These are phyloP conservation scores for Odontamblyopus rebecca DNA, from an alignment of 2,797 vertebrate genomes.

Conservation along the genomic window DNA sequence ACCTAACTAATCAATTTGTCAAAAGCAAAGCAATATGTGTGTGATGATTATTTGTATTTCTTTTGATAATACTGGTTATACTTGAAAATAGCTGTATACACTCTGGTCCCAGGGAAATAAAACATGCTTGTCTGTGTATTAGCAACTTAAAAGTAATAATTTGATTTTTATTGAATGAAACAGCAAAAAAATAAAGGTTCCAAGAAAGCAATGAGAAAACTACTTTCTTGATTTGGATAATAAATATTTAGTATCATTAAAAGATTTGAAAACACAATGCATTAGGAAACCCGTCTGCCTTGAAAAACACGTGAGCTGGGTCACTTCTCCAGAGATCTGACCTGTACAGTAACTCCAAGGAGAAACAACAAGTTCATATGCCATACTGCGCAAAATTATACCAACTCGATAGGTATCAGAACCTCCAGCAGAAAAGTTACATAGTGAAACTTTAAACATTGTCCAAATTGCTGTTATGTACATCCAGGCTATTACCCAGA, in stretches of 20 bases:
- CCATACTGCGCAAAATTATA: too few relatives aligned
- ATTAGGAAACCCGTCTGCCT: too few relatives aligned
- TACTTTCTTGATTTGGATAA: background rate
- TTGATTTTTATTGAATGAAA: background rate
- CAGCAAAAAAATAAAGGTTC: background rate
- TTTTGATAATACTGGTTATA: background rate
- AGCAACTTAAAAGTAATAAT: background rate
- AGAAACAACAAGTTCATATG: too few relatives aligned
- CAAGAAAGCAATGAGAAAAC: background rate
- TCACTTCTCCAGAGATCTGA: too few relatives aligned
- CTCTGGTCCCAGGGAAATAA: background rate
- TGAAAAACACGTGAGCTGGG: too few relatives aligned
- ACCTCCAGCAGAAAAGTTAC: too few relatives aligned
- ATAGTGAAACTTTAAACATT: background rate
- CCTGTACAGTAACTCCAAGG: too few relatives aligned
- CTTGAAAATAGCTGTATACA: background rate
- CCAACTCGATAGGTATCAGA: too few relatives aligned
- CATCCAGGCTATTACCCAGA: constrained; percentile 57
- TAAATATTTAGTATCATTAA: background rate
- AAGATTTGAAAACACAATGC: background rate
- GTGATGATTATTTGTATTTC: background rate
- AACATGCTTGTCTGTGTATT: background rate
- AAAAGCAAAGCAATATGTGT: background rate
- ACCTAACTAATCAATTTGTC: background rate
- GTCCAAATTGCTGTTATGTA: constrained; percentile 42